phyloP scores from a whole-genome alignment of 2,888 invertebrate genomes.

The Apamea crenata region DNA sequence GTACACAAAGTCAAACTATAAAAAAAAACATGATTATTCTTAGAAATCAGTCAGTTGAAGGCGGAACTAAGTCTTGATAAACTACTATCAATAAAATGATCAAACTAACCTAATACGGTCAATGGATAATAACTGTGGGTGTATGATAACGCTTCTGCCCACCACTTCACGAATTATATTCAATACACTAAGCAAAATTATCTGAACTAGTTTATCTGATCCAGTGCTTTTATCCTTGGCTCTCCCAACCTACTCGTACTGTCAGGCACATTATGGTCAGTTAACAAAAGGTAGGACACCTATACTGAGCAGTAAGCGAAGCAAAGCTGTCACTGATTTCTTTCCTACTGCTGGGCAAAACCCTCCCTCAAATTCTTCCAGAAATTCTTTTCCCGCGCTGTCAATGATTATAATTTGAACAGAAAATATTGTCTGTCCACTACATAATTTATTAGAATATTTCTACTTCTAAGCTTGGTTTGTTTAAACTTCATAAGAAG shows the following conservation, averaged over 20 bases:
- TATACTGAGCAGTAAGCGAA: neutral
- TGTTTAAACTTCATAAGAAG: neutral
- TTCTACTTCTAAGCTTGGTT: neutral
- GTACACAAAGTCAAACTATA: neutral
- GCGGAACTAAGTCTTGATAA: conserved; percentile 16
- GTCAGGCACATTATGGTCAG: conserved; percentile 13
- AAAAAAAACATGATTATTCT: neutral
- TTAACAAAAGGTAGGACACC: neutral
- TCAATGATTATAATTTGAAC: neutral
- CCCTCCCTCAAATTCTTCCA: neutral
- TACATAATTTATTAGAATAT: neutral
- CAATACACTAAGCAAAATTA: conserved; percentile 21
- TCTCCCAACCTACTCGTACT: neutral
- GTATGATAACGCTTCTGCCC: conserved; percentile 51
- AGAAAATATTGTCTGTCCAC: too few relatives aligned
- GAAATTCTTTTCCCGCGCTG: neutral
- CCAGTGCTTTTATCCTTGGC: conserved; percentile 11
- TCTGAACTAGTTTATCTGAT: conserved; percentile 42
- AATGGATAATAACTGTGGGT: conserved; percentile 47
- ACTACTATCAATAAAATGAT: conserved; percentile 8
- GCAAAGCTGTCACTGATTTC: neutral
- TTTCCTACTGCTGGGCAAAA: neutral
- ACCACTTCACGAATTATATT: conserved; percentile 36
- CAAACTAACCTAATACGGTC: conserved; percentile 28
- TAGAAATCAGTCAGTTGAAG: conserved; percentile 9